phyloP scores from a whole-genome alignment of 2,113 vertebrate genomes.

The Trichechus manatus region DNA sequence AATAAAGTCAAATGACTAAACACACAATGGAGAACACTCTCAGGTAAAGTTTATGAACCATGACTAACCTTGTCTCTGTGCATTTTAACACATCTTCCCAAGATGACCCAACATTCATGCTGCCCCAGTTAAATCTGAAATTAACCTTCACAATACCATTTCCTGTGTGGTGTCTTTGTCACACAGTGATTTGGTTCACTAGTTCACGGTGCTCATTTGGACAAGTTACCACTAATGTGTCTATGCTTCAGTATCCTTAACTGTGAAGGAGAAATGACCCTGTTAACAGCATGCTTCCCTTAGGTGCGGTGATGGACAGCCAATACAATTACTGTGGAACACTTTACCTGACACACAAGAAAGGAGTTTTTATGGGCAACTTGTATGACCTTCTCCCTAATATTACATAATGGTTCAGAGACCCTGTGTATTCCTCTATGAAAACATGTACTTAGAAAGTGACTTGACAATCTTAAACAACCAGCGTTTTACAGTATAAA shows the following conservation, averaged over 20 bases:
- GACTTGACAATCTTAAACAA: constrained; percentile 57
- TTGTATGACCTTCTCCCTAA: constrained; percentile 61
- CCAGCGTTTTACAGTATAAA: constrained; percentile 55
- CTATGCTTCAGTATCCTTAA: constrained; percentile 61
- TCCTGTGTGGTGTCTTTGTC: constrained; percentile 69
- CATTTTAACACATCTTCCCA: constrained; percentile 73
- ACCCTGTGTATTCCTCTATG: constrained; percentile 64
- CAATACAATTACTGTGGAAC: constrained; percentile 70
- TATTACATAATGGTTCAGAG: constrained; percentile 64
- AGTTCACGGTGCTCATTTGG: constrained; percentile 78
- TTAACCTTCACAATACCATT: constrained; percentile 78
- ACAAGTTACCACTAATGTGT: constrained; percentile 78
- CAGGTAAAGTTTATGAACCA: constrained; percentile 73
- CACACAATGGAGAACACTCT: neutral
- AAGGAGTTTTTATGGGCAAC: constrained; percentile 65
- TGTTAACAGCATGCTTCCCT: constrained; percentile 66
- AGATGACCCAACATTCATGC: constrained; percentile 59
- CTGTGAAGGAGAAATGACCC: constrained; percentile 78
- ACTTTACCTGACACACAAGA: constrained; percentile 68
- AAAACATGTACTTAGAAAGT: constrained; percentile 78
- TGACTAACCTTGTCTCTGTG: constrained; percentile 74
- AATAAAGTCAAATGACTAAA: constrained; percentile 72
- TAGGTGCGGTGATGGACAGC: constrained; percentile 75
- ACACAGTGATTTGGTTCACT: constrained; percentile 75
- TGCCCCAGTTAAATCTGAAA: constrained; percentile 71